Conservation (phyloP, 2,113 vertebrate genomes). For the Sylvicapra grimmia region DNA sequence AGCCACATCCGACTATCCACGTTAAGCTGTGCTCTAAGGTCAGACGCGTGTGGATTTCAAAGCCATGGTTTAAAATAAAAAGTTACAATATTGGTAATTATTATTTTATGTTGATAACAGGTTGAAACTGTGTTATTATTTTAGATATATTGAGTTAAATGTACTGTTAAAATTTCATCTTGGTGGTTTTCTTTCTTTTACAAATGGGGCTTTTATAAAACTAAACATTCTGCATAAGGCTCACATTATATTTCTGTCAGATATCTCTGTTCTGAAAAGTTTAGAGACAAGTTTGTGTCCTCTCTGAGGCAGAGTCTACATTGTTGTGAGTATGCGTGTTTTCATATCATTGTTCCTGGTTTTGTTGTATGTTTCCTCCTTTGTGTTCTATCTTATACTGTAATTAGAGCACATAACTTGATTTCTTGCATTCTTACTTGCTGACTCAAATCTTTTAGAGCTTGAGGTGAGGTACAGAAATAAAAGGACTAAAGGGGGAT, state of each 20-base stretch:
- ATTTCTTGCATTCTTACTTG: neutral
- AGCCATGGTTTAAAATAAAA: neutral
- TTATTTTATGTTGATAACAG: neutral
- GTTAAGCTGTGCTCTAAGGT: neutral
- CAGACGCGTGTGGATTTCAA: neutral
- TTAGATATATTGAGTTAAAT: neutral
- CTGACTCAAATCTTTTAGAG: neutral
- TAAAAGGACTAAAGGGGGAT: neutral
- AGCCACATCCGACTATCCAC: neutral
- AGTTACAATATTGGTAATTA: neutral
- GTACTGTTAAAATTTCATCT: neutral
- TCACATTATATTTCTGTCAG: neutral
- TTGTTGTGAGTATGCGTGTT: fast-evolving
- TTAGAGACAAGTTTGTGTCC: neutral
- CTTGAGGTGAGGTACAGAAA: neutral
- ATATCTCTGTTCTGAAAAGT: neutral
- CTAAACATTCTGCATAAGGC: neutral
- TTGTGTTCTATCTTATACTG: neutral
- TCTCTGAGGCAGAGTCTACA: neutral
- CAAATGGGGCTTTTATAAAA: neutral
- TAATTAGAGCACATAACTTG: neutral
- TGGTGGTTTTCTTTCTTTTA: neutral
- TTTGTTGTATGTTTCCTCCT: neutral
- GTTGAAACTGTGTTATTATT: neutral
- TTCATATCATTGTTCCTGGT: neutral